phyloP scores from a whole-genome alignment of 1,140 invertebrate species.

The Hylaeus anthracinus region DNA sequence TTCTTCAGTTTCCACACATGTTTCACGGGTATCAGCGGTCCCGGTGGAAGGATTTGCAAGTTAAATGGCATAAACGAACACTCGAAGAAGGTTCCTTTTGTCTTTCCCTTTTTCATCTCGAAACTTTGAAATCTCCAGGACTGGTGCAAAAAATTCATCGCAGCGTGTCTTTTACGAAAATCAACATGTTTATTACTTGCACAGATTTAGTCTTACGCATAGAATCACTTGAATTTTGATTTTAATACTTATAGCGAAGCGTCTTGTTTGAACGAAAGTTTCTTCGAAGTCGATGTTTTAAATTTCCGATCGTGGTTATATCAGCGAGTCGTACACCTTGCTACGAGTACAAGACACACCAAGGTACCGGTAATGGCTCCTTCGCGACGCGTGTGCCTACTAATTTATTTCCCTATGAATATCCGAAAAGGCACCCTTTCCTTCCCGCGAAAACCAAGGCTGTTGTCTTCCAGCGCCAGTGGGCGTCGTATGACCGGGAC shows the following conservation, averaged over 20 bases:
- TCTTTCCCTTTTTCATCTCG: conserved; percentile 44
- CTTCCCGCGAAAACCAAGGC: conserved; percentile 60
- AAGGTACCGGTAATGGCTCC: conserved; percentile 56
- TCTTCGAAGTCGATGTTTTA: neutral
- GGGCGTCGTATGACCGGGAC: conserved; percentile 80
- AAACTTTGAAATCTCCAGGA: conserved; percentile 26
- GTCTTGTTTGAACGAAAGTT: neutral
- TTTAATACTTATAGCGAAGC: too few species aligned
- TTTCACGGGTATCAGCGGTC: conserved; percentile 67
- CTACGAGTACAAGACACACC: conserved; percentile 12
- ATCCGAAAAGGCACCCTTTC: conserved; percentile 72
- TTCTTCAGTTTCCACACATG: conserved; percentile 72
- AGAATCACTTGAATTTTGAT: too few species aligned
- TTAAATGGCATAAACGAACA: conserved; percentile 75
- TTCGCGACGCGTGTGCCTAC: conserved; percentile 64
- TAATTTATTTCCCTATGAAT: conserved; percentile 79
- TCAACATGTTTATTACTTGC: neutral
- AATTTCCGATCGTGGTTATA: neutral
- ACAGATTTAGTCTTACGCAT: too few species aligned
- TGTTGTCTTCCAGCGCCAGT: conserved; percentile 73
- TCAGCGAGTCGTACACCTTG: neutral
- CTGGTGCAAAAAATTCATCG: conserved; percentile 7
- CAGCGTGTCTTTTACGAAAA: neutral
- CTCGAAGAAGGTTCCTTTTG: conserved; percentile 57
- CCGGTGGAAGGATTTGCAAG: conserved; percentile 75